Evolutionary conservation across 2,797 vertebrate genomes (phyloP), one percentile per base, ranked within the genome.

Genomic region (Synaphobranchus kaupii): DNA sequence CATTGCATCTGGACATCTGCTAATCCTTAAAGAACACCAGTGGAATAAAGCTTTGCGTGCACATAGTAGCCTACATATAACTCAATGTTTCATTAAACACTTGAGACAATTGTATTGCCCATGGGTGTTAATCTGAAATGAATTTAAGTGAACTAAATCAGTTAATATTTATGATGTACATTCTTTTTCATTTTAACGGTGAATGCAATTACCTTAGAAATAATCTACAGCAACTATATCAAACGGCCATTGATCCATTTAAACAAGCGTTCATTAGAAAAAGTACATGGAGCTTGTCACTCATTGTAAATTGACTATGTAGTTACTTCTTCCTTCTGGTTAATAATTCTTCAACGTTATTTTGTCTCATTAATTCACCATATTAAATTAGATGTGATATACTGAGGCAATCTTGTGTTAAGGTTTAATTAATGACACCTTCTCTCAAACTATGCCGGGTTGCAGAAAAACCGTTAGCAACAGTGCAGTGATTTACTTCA

Each of bases 371-470:
- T 90, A 92, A 93, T 93, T 93, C 90, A 92, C 89, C 90, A 90
- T 91, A 93, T 93, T 93, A 91, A 94, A 92, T 91, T 89, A 92
- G 93, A 92, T 85, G 88, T 91, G 90, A 87, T 83, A 86, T 34
- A 90, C 89, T 0, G 52, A 92, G 83, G 56, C 80, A 73, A 84
- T 90, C 88, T 91, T 88, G 44, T 68, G 39, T 68, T 50, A 89
- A 92, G 88, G 90, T 91, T 90, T 86, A 90, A 92, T 93, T 90
- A 90, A 90, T 92, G 90, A 92, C 86, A 90, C 73, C 78, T 90
- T 28, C 80, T 88, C 83, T 91, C 86, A 92, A 90, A 90, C 87
- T 63, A 17, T 56, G 76, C 50, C n/a, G 28, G 85, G 87, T 83
- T 83, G 89, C 44, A 63, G 82, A 81, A 85, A 86, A 73, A 20